Evolutionary conservation across 2,113 vertebrate genomes (phyloP), one percentile per base, ranked within the genome.

Genomic region (Corvus hawaiiensis): DNA sequence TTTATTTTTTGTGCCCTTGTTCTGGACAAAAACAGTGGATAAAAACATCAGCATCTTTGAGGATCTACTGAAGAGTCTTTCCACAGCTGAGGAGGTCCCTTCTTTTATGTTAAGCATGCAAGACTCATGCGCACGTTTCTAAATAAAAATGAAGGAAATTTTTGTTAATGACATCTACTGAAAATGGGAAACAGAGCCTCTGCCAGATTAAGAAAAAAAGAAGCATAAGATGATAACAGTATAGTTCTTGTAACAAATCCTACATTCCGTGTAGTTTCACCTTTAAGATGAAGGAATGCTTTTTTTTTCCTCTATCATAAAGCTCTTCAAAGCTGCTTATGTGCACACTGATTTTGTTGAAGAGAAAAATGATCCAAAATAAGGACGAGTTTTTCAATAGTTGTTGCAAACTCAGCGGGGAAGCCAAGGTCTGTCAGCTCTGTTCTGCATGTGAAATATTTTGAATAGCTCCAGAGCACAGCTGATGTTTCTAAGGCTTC

Each of bases 391-490:
- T 85, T 94, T 88, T 92, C 67, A 67, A 7, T 39, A 88, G 76
- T 89, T 94, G 44, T 55, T 72, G 56, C 61, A 84, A 78, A n/a
- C 68, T 75, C 95, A 93, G 72, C 8, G 11, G 85, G 90, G 91
- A 49, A 88, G 75, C 63, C 55, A 44, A 77, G 80, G 64, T 81
- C 85, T 95, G 63, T 94, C 74, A 91, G 71, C 55, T 96, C 79
- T 80, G 51, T 83, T 95, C 87, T 93, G 71, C 80, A 75, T 66
- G 59, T 88, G 88, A 90, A 94, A 84, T 85, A 74, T 74, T 93
- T 93, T 80, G 27, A 93, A 86, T n/a, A 55, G 79, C 72, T 93
- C 46, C 67, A 63, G 82, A 91, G 67, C 1, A 0, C 82, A 67
- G 75, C 68, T 95, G 78, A 91, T 88, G 72, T 95, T 93, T 94